Base-by-base conservation (phyloP, 2,888 invertebrate genomes). In the Netelia melanura region DNA sequence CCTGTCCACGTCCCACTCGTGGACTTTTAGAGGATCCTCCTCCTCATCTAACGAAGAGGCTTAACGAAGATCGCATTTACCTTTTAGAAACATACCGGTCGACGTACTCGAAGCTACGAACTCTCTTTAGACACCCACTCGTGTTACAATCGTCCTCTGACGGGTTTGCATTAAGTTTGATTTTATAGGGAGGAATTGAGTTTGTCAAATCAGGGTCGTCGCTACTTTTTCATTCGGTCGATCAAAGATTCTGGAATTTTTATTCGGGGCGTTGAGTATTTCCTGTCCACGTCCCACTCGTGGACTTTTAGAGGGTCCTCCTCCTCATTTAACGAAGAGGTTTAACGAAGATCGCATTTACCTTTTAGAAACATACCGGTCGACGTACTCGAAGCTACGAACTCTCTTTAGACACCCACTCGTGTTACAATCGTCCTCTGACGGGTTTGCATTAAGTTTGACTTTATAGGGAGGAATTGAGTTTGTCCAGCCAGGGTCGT, bases 381-480 rank as follows among this genome's bases (percentile, higher is more conserved):
- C 21, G 21, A 58, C 21, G 21, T 21, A 58, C 17, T 58, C 21
- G 21, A 17, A n/a, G 10, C 17, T 58, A 6, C 21, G 56, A 8
- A 21, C 58, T 58, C 17, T 58, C 17, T 8, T 58, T 21, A 21
- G 58, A 58, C 58, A 58, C 58, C 58, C 58, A 58, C 58, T 21
- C 58, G 17, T 17, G 58, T 58, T 9, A 21, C 75, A 62, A 75
- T 77, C 72, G 56, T 23, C 44, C 5, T 58, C 21, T 43, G 23
- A 43, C 23, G 14, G n/a, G 43, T 21, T 48, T 21, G 48, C 17
- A 30, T 17, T 71, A 58, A 38, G 44, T 62, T 67, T 58, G 17
- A 21, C 6, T 52, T 10, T 8, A 52, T 14, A 2, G 11, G 9
- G 21, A 14, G 21, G 38, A 21, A 23, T 30, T 8, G 10, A 10